Evolutionary conservation across 2,888 invertebrate genomes (phyloP).

Genomic region (Polyploca ridens): DNA sequence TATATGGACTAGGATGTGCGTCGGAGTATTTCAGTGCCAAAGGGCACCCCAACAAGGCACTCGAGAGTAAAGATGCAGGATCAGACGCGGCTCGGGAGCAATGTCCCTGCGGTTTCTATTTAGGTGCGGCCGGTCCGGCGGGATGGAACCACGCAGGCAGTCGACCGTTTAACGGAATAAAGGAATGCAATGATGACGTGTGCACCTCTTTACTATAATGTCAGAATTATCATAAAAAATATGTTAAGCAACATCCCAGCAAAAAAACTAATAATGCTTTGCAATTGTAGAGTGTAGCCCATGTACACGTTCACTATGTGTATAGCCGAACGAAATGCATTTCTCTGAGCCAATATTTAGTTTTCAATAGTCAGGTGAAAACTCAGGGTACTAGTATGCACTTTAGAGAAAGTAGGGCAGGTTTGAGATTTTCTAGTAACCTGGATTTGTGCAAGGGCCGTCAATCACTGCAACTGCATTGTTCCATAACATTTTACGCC

Average conservation of each 20-base stretch:
- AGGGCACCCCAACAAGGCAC: conserved; percentile 70
- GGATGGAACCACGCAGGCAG: conserved; percentile 75
- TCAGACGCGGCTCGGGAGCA: conserved; percentile 75
- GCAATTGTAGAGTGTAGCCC: background rate
- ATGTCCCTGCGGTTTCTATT: conserved; percentile 84
- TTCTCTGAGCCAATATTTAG: conserved; percentile 37
- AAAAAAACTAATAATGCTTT: conserved; percentile 16
- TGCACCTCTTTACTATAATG: conserved; percentile 40
- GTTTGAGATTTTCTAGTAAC: conserved; percentile 26
- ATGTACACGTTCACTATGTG: conserved; percentile 22
- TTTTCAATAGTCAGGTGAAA: conserved; percentile 40
- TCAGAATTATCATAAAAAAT: background rate
- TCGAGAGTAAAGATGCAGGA: conserved; percentile 73
- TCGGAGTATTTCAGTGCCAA: conserved; percentile 39
- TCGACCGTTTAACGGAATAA: conserved; percentile 74
- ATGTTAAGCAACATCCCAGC: background rate
- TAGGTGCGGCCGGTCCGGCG: conserved; percentile 81
- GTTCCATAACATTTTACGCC: background rate
- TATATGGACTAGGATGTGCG: conserved; percentile 2
- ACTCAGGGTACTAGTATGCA: conserved; percentile 20
- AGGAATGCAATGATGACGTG: conserved; percentile 68
- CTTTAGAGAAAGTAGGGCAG: conserved; percentile 42
- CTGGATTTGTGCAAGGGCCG: conserved; percentile 23
- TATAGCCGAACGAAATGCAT: conserved; percentile 27
- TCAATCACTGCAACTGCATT: conserved; percentile 24